Conservation (phyloP, 2,113 vertebrate genomes). For the Forbesichthys agassizii region DNA sequence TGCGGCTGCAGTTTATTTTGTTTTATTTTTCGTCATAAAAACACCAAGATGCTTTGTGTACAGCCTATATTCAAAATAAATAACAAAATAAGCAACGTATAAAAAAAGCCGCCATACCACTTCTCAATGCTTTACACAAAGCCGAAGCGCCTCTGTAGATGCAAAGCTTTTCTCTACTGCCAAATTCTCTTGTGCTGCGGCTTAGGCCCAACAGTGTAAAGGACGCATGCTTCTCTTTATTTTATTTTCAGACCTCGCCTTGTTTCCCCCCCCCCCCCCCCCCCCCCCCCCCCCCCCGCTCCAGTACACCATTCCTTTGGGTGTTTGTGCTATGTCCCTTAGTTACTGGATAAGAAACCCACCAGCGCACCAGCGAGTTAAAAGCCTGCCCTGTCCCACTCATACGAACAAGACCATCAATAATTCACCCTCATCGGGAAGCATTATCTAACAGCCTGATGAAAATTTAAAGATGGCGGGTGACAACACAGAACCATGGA, state of each 20-base stretch:
- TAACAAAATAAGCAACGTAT: constrained; percentile 47
- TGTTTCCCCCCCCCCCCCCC: constrained; percentile 45
- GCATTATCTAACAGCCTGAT: constrained; percentile 78
- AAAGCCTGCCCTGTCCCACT: constrained; percentile 74
- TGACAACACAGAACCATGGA: constrained; percentile 66
- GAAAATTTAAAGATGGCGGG: constrained; percentile 68
- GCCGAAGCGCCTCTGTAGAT: constrained; percentile 45
- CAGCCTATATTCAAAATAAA: constrained; percentile 23
- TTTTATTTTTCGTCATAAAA: constrained; percentile 4
- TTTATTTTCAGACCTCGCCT: constrained; percentile 68
- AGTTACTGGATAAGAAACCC: constrained; percentile 74
- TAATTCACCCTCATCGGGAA: constrained; percentile 76
- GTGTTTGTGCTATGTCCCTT: constrained; percentile 76
- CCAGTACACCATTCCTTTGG: constrained; percentile 75
- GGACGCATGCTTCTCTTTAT: constrained; percentile 65
- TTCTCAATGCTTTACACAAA: constrained; percentile 55
- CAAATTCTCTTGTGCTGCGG: constrained; percentile 56
- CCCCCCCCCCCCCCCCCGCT: constrained; percentile 33
- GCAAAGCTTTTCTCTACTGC: constrained; percentile 54
- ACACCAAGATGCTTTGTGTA: constrained; percentile 16
- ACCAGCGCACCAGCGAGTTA: constrained; percentile 65
- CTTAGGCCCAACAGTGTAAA: constrained; percentile 58
- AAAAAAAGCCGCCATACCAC: constrained; percentile 38
- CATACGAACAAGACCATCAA: constrained; percentile 75
- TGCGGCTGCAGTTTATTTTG: neutral